A percentile compares a stretch with the other conserved stretches of the same genome.
phyloP scores from a whole-genome alignment of 1,140 invertebrate genomes.

The Helicoverpa armigera region DNA sequence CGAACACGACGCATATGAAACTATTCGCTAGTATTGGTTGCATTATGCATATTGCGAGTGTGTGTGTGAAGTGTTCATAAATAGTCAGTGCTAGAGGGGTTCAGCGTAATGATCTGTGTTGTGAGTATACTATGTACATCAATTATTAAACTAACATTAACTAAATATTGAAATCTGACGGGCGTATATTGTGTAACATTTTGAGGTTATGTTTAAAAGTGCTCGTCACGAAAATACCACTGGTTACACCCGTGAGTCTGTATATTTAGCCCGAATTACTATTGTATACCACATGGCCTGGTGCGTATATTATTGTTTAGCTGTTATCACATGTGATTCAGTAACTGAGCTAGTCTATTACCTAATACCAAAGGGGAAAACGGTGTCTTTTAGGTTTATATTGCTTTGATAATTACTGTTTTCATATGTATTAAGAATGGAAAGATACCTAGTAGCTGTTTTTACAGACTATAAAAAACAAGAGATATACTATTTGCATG shows the following conservation, averaged over 20 bases:
- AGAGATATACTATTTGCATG: slow-evolving; percentile 4
- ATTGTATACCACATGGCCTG: slow-evolving; percentile 52
- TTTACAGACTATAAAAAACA: background rate
- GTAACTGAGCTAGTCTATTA: background rate
- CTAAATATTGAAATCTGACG: slow-evolving; percentile 57
- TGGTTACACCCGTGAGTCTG: slow-evolving; percentile 14
- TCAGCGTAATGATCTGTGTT: slow-evolving; percentile 77
- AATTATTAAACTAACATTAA: slow-evolving; percentile 60
- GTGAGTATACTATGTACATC: slow-evolving; percentile 70
- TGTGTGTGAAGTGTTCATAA: slow-evolving; percentile 82
- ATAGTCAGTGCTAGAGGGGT: slow-evolving; percentile 80
- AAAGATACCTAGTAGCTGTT: slow-evolving; percentile 1
- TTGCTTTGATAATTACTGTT: slow-evolving; percentile 14
- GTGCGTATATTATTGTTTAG: slow-evolving; percentile 33
- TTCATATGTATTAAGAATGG: background rate
- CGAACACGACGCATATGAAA: slow-evolving; percentile 69
- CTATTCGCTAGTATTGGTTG: slow-evolving; percentile 69
- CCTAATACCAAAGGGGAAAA: background rate
- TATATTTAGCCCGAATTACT: slow-evolving; percentile 34
- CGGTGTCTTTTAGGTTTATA: background rate
- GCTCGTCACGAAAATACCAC: slow-evolving; percentile 57
- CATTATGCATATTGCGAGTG: slow-evolving; percentile 80
- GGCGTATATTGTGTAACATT: slow-evolving; percentile 60
- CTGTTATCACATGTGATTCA: slow-evolving; percentile 15
- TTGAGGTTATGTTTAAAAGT: slow-evolving; percentile 82